A percentile compares a stretch with the other conserved stretches of the same genome.
phyloP scores from a whole-genome alignment of 1,140 invertebrate species.

The Brachionus rubens region DNA sequence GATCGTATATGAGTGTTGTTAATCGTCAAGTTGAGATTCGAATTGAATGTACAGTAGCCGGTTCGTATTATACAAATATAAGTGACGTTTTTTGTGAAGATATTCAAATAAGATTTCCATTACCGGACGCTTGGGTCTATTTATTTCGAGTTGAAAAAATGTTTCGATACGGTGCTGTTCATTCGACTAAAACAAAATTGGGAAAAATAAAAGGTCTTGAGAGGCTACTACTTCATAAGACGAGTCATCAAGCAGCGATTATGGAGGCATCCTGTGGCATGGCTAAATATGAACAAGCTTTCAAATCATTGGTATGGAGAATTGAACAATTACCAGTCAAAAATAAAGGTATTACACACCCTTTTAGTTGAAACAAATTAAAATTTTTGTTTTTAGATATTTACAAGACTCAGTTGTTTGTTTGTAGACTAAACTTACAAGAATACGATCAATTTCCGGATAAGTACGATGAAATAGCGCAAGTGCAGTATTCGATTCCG shows the following conservation, averaged over 20 bases:
- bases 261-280: constrained; percentile 96
- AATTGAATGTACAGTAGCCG: constrained; percentile 44
- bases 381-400: constrained; percentile 66
- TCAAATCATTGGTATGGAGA: constrained; percentile 93
- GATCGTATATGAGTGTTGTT: constrained; percentile 54
- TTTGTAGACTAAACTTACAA: constrained; percentile 85
- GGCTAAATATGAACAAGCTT: constrained; percentile 98
- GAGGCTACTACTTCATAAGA: constrained; percentile 75
- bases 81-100: constrained; percentile 75
- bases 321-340: constrained; percentile 90
- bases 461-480: constrained; percentile 77
- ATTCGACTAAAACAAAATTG: constrained; percentile 81
- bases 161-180: constrained; percentile 96
- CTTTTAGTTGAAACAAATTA: constrained; percentile 32
- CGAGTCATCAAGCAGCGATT: constrained; percentile 76
- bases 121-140: constrained; percentile 98
- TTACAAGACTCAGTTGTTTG: constrained; percentile 89
- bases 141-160: constrained; percentile 96
- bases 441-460: constrained; percentile 95
- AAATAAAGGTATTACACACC: constrained; percentile 76
- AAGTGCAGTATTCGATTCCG: constrained; percentile 97
- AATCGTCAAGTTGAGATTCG: constrained; percentile 73
- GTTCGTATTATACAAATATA: constrained; percentile 19
- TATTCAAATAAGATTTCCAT: constrained; percentile 90
- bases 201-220: constrained; percentile 78